Conservation (phyloP, 1,140 invertebrate genomes). For the Bombus consobrinus region DNA sequence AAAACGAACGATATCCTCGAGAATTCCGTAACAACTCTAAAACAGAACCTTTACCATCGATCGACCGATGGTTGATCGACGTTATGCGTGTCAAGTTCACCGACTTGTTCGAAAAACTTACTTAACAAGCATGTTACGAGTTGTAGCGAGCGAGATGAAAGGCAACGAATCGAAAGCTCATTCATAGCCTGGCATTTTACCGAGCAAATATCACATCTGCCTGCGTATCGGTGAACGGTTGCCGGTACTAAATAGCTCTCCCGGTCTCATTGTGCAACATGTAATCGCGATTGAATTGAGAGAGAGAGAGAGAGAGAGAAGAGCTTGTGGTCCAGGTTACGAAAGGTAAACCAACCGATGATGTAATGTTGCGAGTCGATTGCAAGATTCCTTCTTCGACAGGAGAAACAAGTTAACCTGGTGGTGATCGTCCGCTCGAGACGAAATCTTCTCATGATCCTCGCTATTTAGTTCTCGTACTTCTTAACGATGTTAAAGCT, state of each 20-base stretch:
- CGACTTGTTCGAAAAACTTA: slow-evolving; percentile 19
- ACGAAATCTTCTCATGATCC: neutral
- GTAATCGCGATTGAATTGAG: slow-evolving; percentile 50
- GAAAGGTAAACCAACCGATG: slow-evolving; percentile 39
- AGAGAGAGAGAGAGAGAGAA: slow-evolving; percentile 37
- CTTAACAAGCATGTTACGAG: neutral
- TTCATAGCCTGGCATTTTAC: slow-evolving; percentile 12
- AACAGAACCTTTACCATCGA: neutral
- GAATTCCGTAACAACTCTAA: neutral
- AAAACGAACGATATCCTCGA: neutral
- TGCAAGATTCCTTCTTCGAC: slow-evolving; percentile 39
- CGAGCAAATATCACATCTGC: slow-evolving; percentile 15
- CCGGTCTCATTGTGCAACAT: slow-evolving; percentile 27
- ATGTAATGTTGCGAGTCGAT: slow-evolving; percentile 43
- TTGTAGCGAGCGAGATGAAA: neutral
- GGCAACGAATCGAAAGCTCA: slow-evolving; percentile 1
- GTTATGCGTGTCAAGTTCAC: slow-evolving; percentile 42
- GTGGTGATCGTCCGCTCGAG: neutral
- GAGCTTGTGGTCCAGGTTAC: slow-evolving; percentile 54
- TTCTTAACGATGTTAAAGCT: neutral
- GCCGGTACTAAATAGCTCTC: neutral
- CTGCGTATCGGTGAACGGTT: neutral
- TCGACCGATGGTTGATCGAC: neutral
- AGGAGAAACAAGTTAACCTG: neutral
- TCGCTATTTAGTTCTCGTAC: neutral